Conservation (phyloP, 2,888 invertebrate species). For the Limnephilus marmoratus region DNA sequence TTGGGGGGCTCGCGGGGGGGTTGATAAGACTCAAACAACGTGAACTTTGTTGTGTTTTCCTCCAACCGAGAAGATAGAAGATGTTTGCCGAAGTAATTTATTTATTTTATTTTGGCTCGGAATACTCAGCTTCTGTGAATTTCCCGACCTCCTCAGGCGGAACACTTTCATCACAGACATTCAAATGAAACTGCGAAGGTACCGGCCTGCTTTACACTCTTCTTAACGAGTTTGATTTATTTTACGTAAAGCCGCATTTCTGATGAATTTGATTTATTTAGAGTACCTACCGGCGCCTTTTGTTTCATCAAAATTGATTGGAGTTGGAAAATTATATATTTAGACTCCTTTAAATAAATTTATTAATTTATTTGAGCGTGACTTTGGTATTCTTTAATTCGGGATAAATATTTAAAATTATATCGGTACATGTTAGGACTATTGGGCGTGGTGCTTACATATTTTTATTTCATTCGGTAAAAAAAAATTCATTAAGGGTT, state of each 20-base stretch:
- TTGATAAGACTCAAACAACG: not conserved
- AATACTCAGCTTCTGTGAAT: not conserved
- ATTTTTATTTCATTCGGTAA: too few species aligned
- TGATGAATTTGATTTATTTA: not conserved
- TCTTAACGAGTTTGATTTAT: conserved; percentile 15
- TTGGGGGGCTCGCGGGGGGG: not conserved
- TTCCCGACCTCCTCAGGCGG: not conserved
- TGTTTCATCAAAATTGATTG: not conserved
- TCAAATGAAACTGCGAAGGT: conserved; percentile 14
- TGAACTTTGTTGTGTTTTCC: conserved; percentile 25
- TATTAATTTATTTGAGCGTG: not conserved
- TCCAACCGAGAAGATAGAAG: not conserved
- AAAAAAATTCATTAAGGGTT: too few species aligned
- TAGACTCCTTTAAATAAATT: not conserved
- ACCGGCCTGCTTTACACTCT: conserved; percentile 31
- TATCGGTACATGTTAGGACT: too few species aligned
- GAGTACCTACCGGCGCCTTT: not conserved
- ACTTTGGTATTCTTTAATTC: too few species aligned
- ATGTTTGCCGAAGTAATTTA: conserved; percentile 25
- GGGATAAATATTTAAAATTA: too few species aligned
- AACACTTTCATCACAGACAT: conserved; percentile 34
- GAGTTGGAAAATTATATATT: not conserved
- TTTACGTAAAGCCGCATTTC: not conserved
- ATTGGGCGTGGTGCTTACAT: too few species aligned
- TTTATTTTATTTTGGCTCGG: conserved; percentile 38